These are phyloP conservation scores for Mandrillus leucophaeus DNA, from an alignment of 2,113 vertebrate genomes.

Conservation along the genomic window DNA sequence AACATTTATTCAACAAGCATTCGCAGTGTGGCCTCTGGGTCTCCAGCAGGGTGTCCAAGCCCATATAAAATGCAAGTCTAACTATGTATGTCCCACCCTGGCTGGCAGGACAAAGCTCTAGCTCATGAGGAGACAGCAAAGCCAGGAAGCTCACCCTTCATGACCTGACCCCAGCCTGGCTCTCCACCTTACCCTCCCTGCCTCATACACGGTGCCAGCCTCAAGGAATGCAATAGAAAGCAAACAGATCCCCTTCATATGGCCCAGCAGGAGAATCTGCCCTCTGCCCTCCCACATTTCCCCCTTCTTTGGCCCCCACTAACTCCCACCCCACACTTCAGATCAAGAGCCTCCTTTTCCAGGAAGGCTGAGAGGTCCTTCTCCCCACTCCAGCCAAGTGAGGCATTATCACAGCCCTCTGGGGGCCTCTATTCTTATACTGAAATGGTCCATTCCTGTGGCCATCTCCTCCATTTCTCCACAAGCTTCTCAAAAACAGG, in stretches of 20 bases:
- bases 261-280: fast-evolving
- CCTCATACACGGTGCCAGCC: neutral
- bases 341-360: neutral
- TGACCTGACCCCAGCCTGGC: neutral
- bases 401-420: neutral
- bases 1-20: neutral
- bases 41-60: neutral
- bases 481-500: neutral
- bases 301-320: neutral
- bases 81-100: neutral
- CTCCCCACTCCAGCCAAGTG: neutral
- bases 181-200: neutral
- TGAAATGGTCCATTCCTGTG: neutral
- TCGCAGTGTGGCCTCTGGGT: neutral
- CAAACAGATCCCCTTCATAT: neutral
- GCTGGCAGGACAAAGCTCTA: neutral
- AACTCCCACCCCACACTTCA: neutral
- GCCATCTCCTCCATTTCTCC: neutral
- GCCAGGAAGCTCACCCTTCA: neutral
- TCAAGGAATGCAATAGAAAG: neutral
- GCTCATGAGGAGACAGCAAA: neutral
- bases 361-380: neutral
- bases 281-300: no score
- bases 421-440: neutral
- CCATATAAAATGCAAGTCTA: neutral